These are phyloP conservation scores for Oryzias javanicus DNA, from an alignment of 2,113 vertebrate species.

Conservation along the genomic window DNA sequence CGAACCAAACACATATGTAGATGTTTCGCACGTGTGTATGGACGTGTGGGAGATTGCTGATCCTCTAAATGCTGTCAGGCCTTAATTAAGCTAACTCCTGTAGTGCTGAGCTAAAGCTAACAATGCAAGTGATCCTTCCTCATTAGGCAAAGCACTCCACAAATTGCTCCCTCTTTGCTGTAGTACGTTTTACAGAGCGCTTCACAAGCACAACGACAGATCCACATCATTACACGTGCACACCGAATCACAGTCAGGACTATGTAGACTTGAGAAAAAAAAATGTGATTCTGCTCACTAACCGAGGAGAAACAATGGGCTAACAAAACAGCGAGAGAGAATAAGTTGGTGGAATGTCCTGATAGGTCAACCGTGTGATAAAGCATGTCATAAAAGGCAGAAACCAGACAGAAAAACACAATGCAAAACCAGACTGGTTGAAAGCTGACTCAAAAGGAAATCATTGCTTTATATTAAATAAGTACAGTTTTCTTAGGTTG, in stretches of 20 bases:
- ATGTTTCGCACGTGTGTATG: conserved; percentile 11
- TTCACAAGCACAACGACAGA: conserved; percentile 30
- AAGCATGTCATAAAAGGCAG: too few species aligned
- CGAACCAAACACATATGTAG: conserved; percentile 11
- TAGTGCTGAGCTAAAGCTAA: conserved; percentile 60
- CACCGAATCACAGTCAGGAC: conserved; percentile 9
- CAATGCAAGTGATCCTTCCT: conserved; percentile 60
- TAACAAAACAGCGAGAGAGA: conserved; percentile 33
- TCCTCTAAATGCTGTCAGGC: conserved; percentile 44
- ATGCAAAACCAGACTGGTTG: too few species aligned
- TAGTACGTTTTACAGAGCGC: conserved; percentile 42
- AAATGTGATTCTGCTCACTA: conserved; percentile 46
- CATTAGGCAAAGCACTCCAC: conserved; percentile 61
- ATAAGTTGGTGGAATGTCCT: background rate
- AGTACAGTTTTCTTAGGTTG: too few species aligned
- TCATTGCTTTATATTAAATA: too few species aligned
- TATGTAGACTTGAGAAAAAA: conserved; percentile 7
- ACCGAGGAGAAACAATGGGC: conserved; percentile 45
- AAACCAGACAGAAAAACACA: too few species aligned
- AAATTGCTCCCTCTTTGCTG: conserved; percentile 48
- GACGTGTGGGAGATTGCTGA: conserved; percentile 36
- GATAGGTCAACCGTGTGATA: background rate
- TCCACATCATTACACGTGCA: conserved; percentile 48
- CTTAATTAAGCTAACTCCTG: conserved; percentile 62
- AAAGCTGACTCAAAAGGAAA: too few species aligned